Base-by-base conservation (phyloP, 2,113 vertebrate species). In the Lates calcarifer region DNA sequence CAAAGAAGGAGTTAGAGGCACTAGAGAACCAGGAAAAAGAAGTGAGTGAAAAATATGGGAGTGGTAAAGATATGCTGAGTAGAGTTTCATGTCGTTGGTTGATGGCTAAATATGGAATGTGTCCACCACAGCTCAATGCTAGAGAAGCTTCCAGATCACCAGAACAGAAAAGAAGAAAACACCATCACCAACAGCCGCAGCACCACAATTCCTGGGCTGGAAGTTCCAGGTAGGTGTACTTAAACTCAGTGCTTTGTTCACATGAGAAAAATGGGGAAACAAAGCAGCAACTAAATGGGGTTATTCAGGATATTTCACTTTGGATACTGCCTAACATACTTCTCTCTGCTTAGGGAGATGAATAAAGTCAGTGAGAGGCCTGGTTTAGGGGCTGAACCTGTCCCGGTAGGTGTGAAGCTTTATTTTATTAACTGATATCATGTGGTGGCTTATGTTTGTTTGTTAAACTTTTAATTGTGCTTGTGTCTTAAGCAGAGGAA, bases 1-100 rank as follows among this genome's bases (percentile, higher is more conserved):
- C 98, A 0, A 97, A 98, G 87, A 97, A 96, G 88, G 98, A 99
- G 20, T 92, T 99, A 24, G 98, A 98, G 0, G 98, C 97, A 61
- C 92, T 99, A 85, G 97, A 99, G 93, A 97, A 96, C 88, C 96
- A 97, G 92, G 98, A 99, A 85, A 96, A 96, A 82, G 87, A 95
- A 87, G 95, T 94, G 63, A 62, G 89, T 78, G 35, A 31, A 45
- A 33, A 51, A n/a, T 3, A 10, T 43, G 10, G 0, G 3, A 12
- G 6, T 31, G 14, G 31, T 14, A 26, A 18, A 26, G 3, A 1
- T 65, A 17, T 24, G 1, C 18, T 28, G 15, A 29, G 13, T 11
- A 29, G 13, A 20, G 11, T 26, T 12, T 71, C 2, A 8, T 3
- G 12, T 26, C 29, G 2, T 33, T 0, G 9, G 6, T 33, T 57